These are phyloP conservation scores for Muntiacus muntjak DNA, from an alignment of 2,113 vertebrate genomes.

Conservation along the genomic window DNA sequence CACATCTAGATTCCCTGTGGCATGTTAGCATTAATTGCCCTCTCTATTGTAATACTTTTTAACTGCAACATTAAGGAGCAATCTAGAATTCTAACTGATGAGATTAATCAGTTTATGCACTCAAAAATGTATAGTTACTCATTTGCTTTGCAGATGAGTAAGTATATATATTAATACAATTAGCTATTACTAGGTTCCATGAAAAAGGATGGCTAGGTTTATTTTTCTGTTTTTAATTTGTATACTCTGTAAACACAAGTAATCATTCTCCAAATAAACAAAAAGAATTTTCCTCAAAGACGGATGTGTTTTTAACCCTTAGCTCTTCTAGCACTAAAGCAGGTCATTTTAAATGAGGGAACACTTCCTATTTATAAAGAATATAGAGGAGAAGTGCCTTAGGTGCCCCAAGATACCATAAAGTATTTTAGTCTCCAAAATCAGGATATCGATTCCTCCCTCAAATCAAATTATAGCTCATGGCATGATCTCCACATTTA, in stretches of 20 bases:
- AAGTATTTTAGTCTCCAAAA: not conserved
- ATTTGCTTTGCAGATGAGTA: not conserved
- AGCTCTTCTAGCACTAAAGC: not conserved
- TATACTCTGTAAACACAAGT: not conserved
- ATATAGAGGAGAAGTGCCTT: not conserved
- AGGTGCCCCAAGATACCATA: not conserved
- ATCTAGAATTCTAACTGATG: not conserved
- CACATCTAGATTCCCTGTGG: not conserved
- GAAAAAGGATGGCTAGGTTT: not conserved
- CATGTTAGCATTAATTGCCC: not conserved
- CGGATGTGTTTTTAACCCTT: not conserved
- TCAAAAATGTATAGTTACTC: not conserved
- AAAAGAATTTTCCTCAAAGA: not conserved
- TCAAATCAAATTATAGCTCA: not conserved
- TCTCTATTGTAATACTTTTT: not conserved
- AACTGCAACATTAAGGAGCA: not conserved
- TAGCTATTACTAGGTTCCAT: not conserved
- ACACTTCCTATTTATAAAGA: not conserved
- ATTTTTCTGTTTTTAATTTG: not conserved
- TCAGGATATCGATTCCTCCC: not conserved
- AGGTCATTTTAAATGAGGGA: not conserved
- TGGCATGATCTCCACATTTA: not conserved
- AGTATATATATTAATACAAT: not conserved
- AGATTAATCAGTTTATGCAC: not conserved
- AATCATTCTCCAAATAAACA: not conserved